Percentiles rank a stretch among this genome's conserved stretches.
Conservation (phyloP, 2,113 vertebrate species). For the Tretioscincus oriximinensis region DNA sequence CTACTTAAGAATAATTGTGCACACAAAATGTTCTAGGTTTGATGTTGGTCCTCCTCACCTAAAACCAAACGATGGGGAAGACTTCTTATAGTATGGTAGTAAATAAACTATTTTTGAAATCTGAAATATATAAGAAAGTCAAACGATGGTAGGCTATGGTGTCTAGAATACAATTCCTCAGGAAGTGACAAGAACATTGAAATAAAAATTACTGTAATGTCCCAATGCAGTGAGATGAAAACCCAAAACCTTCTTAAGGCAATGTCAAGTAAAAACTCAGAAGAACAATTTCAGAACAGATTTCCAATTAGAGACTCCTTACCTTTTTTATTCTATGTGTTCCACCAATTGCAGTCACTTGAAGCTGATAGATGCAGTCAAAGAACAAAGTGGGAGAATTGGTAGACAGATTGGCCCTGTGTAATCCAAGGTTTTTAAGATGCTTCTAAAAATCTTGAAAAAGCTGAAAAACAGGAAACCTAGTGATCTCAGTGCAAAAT, state of each 20-base stretch:
- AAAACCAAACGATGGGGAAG: not conserved
- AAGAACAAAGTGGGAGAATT: not conserved
- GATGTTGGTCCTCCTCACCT: not conserved
- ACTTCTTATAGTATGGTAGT: not conserved
- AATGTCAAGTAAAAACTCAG: not conserved
- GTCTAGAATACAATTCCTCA: not conserved
- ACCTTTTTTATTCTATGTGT: not conserved
- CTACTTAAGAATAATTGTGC: not conserved
- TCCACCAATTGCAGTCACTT: not conserved
- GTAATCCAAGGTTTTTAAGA: slow-evolving; percentile 4
- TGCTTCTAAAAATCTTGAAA: slow-evolving; percentile 17
- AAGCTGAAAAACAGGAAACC: slow-evolving; percentile 6
- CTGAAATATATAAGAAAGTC: not conserved
- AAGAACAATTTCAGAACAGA: not conserved
- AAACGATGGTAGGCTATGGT: not conserved
- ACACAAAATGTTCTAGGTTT: not conserved
- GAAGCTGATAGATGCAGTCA: not conserved
- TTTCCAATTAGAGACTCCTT: not conserved
- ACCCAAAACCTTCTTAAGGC: not conserved
- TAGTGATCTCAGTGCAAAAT: slow-evolving; percentile 20
- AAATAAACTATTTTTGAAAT: not conserved
- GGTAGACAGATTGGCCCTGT: not conserved
- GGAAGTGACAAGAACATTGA: not conserved
- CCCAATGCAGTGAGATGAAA: not conserved
- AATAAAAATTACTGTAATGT: not conserved